phyloP scores from a whole-genome alignment of 23 tunicate species.

The Trididemnum nubilum region DNA sequence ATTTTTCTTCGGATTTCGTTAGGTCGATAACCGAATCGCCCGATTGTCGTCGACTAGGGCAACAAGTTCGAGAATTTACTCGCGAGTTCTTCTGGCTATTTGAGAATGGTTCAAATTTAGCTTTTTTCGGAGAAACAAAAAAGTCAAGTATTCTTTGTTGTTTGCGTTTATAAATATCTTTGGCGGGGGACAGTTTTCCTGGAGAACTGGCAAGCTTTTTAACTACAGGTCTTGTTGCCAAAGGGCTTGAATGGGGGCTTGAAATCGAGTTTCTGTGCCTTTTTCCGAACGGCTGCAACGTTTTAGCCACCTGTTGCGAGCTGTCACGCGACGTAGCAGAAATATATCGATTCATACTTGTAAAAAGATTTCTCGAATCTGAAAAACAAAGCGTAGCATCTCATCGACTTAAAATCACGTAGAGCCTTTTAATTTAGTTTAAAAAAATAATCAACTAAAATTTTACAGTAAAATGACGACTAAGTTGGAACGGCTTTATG shows the following conservation, averaged over 20 bases:
- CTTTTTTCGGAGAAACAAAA: not conserved
- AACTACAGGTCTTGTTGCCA: not conserved
- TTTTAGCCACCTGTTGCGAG: no score
- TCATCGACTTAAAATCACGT: no score
- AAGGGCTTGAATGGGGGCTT: not conserved
- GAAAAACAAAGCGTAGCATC: no score
- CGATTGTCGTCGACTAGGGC: not conserved
- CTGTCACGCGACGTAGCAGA: no score
- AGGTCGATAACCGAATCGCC: not conserved
- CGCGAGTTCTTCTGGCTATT: not conserved
- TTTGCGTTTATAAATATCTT: not conserved
- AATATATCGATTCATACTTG: no score
- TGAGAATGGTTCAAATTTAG: not conserved
- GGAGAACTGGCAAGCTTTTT: slow-evolving; percentile 3
- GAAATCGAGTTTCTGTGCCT: not conserved
- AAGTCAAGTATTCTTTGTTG: not conserved
- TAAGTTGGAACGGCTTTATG: no score
- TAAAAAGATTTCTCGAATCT: no score
- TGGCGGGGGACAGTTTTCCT: not conserved
- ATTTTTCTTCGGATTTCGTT: no score
- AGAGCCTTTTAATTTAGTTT: no score
- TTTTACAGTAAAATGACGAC: no score
- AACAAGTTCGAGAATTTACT: not conserved
- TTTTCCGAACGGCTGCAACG: no score
- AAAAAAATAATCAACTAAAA: no score